phyloP scores from a whole-genome alignment of 2,797 vertebrate genomes.

The Enteromius radiatus region DNA sequence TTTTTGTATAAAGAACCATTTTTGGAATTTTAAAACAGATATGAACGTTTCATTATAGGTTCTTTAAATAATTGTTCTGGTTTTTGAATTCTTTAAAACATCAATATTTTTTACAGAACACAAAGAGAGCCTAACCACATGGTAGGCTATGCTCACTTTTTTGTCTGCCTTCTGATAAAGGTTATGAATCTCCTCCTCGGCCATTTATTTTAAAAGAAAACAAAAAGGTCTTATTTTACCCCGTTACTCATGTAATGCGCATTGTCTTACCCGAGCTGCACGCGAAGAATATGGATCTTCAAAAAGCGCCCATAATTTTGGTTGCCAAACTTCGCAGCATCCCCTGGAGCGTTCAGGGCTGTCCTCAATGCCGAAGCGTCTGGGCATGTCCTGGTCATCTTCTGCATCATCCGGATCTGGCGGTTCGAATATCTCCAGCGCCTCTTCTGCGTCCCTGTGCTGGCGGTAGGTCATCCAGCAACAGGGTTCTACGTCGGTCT shows the following conservation, averaged over 20 bases:
- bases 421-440: conserved; percentile 94
- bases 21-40: background rate
- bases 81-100: background rate
- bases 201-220: background rate
- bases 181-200: background rate
- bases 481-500: conserved; percentile 98
- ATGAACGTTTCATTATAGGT: background rate
- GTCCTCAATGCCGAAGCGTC: conserved; percentile 88
- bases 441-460: conserved; percentile 96
- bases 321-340: conserved; percentile 88
- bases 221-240: background rate
- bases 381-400: conserved; percentile 77
- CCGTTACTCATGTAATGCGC: background rate
- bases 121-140: background rate
- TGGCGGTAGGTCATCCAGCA: conserved; percentile 99
- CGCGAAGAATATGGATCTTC: conserved; percentile 96
- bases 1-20: background rate
- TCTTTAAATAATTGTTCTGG: background rate
- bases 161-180: background rate
- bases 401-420: conserved; percentile 84
- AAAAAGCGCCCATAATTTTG: conserved; percentile 94
- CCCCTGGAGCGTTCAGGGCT: conserved; percentile 78
- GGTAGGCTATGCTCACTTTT: background rate
- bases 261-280: conserved; percentile 90
- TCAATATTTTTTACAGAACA: background rate